These are phyloP conservation scores for Urosaurus nigricauda DNA, from an alignment of 2,797 vertebrate species.

Conservation along the genomic window DNA sequence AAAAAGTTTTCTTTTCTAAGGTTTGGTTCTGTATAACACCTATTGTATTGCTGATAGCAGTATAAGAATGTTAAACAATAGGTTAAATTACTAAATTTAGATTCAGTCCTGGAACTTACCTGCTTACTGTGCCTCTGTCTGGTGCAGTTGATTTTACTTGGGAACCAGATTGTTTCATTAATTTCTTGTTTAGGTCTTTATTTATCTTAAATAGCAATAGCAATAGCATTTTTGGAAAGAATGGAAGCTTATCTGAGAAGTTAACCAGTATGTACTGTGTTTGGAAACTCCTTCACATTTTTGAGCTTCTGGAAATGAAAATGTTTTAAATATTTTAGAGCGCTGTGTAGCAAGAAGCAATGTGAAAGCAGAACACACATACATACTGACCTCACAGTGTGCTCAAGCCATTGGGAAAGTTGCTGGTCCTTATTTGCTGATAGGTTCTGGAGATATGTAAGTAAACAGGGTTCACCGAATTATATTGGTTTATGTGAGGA, in stretches of 20 bases:
- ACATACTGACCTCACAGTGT: neutral
- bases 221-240: neutral
- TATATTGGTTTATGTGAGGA: neutral
- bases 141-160: neutral
- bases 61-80: conserved; percentile 7
- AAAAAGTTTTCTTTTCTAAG: too few relatives aligned
- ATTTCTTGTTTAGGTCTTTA: neutral
- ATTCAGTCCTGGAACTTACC: neutral
- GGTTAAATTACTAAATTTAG: neutral
- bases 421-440: neutral
- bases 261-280: neutral
- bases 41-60: neutral
- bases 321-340: conserved; percentile 6
- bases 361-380: neutral
- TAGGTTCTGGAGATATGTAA: neutral
- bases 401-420: neutral
- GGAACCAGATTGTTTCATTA: neutral
- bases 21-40: neutral
- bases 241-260: neutral
- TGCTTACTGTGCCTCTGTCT: neutral
- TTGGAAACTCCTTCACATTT: neutral
- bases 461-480: neutral
- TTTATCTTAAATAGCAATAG: neutral
- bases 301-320: neutral
- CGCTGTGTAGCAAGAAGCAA: neutral